Evolutionary conservation across 2,888 invertebrate species (phyloP), one percentile per base, ranked within the genome.

Genomic region (Cephalotes varians): DNA sequence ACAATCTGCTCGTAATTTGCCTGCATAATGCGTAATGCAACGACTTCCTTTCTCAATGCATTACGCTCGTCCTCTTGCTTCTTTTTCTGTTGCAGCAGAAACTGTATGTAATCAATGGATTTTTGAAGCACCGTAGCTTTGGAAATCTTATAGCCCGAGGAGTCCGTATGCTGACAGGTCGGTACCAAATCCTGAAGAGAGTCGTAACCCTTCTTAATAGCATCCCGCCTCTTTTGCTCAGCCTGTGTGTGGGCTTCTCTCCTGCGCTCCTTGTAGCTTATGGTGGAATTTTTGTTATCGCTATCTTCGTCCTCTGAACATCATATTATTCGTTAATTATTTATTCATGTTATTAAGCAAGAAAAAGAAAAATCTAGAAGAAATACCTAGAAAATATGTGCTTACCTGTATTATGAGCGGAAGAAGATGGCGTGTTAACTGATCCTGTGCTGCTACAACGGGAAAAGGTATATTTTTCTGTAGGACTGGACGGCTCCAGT

Each of bases 191-290:
- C 97, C 95, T 99, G 99, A 25, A 99, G 95, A 2, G 98, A 98
- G 94, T 99, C 99, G 94, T 99, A 99, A 0, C 99, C 99, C 94
- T 98, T 98, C 95, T 99, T 99, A 86, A 99, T 99, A 1, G 99
- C 99, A 96, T 99, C 99, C 92, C 99, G 96, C 87, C 99, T 96
- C 94, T 99, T 99, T 94, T 99, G 99, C 94, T 99, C 99, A 2
- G 99, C 99, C 95, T 99, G 97, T 0, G 99, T 99, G 93, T 99
- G 99, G 6, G 99, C 99, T 94, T 99, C 99, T 85, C 99, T 96
- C 77, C 99, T 96, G 51, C 99, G 96, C 93, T 99, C 99, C 94
- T 98, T 99, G 94, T 99, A 99, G 93, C 97, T 98, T 82, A 98
- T 95, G 2, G 98, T 95, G 0, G 96, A 96, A 87, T 94, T 95